These are phyloP conservation scores for Diploscapter pachys DNA, from an alignment of 1,140 invertebrate species.

Conservation along the genomic window DNA sequence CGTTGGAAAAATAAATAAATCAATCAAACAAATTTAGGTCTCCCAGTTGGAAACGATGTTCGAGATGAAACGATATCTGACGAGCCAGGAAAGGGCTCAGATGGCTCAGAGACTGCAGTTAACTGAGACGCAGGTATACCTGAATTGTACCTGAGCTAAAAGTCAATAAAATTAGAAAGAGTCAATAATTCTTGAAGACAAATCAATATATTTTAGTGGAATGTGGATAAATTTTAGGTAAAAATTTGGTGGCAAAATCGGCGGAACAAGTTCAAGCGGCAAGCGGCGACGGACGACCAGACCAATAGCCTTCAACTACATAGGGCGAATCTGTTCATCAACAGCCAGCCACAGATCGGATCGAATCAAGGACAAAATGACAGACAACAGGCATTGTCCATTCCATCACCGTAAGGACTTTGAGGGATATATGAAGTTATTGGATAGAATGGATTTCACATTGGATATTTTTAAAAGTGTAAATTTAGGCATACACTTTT, in stretches of 20 bases:
- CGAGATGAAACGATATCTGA: slow-evolving; percentile 93
- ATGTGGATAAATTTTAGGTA: slow-evolving; percentile 49
- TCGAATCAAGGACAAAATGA: background rate
- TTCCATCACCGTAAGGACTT: too few relatives aligned
- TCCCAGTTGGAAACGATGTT: slow-evolving; percentile 96
- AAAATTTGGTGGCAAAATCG: slow-evolving; percentile 91
- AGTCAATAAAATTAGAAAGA: background rate
- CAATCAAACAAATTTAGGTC: slow-evolving; percentile 62
- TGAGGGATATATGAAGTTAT: too few relatives aligned
- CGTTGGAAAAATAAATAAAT: slow-evolving; percentile 4
- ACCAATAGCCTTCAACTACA: slow-evolving; percentile 17
- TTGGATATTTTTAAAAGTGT: too few relatives aligned
- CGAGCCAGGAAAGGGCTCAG: slow-evolving; percentile 87
- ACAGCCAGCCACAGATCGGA: background rate
- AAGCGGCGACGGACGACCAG: slow-evolving; percentile 75
- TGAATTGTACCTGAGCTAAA: background rate
- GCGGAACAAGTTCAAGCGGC: slow-evolving; percentile 96
- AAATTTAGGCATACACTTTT: too few relatives aligned
- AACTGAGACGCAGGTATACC: slow-evolving; percentile 76
- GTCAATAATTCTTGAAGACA: too few relatives aligned
- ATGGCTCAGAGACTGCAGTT: slow-evolving; percentile 85
- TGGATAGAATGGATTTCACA: too few relatives aligned
- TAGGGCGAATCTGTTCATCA: slow-evolving; percentile 15
- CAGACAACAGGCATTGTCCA: too few relatives aligned
- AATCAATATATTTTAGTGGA: too few relatives aligned